Conservation (phyloP, 37 sponge, comb jelly and placozoan genomes). For the Haliclona indistincta region DNA sequence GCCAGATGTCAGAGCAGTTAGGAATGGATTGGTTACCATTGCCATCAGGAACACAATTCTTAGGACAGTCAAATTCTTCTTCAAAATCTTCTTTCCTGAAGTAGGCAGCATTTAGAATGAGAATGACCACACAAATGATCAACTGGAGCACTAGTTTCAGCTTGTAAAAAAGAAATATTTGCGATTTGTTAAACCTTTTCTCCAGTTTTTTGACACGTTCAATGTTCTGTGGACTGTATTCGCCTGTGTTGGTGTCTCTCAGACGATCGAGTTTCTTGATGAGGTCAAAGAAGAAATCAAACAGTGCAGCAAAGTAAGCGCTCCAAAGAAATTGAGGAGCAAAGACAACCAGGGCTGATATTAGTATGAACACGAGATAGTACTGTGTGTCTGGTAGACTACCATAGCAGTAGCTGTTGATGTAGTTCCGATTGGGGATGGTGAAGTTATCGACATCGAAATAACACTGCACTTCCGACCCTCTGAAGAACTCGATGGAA, state of each 20-base stretch:
- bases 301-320: constrained; percentile 21
- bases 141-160: constrained; percentile 38
- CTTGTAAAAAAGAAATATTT: constrained; percentile 43
- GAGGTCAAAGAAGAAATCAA: constrained; percentile 51
- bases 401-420: constrained; percentile 42
- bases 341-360: constrained; percentile 34
- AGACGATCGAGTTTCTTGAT: constrained; percentile 34
- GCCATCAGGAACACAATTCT: not conserved
- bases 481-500: constrained; percentile 22
- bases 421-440: constrained; percentile 15
- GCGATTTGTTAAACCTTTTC: constrained; percentile 16
- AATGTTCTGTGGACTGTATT: constrained; percentile 39
- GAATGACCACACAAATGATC: not conserved
- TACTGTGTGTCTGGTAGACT: constrained; percentile 33
- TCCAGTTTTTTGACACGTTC: constrained; percentile 41
- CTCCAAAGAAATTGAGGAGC: constrained; percentile 60
- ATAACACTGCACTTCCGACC: not conserved
- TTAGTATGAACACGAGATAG: constrained; percentile 28
- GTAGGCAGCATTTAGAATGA: not conserved
- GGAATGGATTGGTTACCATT: not conserved
- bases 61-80: constrained; percentile 10
- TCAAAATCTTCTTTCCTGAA: constrained; percentile 2
- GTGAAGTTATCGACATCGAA: not conserved
- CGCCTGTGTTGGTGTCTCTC: constrained; percentile 43
- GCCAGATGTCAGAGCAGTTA: not conserved